Evolutionary conservation across 2,888 invertebrate species (phyloP).

Genomic region (Leptothorax acervorum): DNA sequence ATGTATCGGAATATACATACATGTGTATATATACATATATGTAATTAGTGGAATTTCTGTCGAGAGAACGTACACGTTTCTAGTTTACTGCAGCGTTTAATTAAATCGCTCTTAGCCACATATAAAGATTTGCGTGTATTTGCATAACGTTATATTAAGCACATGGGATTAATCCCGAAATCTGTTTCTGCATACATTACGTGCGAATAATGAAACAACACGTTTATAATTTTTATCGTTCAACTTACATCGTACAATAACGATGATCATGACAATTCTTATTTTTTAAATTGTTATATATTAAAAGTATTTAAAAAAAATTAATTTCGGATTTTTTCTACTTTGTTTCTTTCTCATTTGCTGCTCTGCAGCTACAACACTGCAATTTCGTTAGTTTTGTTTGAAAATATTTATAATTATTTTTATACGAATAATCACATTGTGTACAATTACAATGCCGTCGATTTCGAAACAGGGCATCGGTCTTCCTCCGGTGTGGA

Average conservation of each 20-base stretch:
- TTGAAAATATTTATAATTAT: not conserved
- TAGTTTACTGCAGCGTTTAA: conserved; percentile 36
- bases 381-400: not conserved
- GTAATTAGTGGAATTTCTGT: conserved; percentile 53
- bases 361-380: not conserved
- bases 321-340: not conserved
- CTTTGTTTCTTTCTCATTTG: not conserved
- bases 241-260: not conserved
- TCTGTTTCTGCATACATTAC: not conserved
- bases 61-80: conserved; percentile 34
- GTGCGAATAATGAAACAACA: not conserved
- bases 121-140: conserved; percentile 45
- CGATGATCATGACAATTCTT: not conserved
- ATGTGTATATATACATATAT: not conserved
- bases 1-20: no score
- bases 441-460: not conserved
- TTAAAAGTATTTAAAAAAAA: not conserved
- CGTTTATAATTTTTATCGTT: conserved; percentile 5
- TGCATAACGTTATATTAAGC: conserved; percentile 36
- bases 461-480: conserved; percentile 78
- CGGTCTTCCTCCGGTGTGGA: conserved; percentile 85
- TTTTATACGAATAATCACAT: not conserved
- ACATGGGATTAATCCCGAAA: conserved; percentile 38
- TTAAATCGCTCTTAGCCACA: conserved; percentile 45
- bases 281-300: not conserved